Evolutionary conservation across 2,888 invertebrate species (phyloP).

Genomic region (Sipha maydis): DNA sequence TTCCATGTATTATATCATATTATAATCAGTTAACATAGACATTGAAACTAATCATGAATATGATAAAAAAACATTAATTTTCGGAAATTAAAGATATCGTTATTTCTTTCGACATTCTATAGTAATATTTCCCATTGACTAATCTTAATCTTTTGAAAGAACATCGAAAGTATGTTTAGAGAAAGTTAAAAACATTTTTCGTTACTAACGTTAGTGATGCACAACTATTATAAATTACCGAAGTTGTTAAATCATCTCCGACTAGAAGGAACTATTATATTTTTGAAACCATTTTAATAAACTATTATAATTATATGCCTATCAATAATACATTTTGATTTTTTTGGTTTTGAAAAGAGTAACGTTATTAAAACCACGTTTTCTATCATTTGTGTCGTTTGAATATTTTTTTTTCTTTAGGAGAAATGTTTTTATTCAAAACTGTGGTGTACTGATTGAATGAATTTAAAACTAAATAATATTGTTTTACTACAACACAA

Average conservation of each 20-base stretch:
- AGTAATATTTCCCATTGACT: neutral
- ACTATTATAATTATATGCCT: neutral
- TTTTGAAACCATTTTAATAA: neutral
- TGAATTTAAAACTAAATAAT: neutral
- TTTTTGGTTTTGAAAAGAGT: conserved; percentile 8
- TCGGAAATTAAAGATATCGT: no score
- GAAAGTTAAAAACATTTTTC: neutral
- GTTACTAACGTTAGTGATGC: neutral
- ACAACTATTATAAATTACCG: neutral
- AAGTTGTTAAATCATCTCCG: neutral
- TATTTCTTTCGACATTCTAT: no score
- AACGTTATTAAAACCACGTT: neutral
- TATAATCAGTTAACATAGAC: no score
- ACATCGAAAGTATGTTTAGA: neutral
- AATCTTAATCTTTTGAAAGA: neutral
- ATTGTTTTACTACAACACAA: neutral
- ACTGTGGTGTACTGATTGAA: conserved; percentile 11
- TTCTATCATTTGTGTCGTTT: neutral
- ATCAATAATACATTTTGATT: neutral
- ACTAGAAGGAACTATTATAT: neutral
- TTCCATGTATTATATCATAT: no score
- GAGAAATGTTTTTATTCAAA: conserved; percentile 9
- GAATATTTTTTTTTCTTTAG: neutral
- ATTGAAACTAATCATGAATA: no score
- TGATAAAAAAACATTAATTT: no score